Percentiles rank a stretch among this genome's conserved stretches.
Conservation (phyloP, 2,797 vertebrate species). For the Malacoraja senta region DNA sequence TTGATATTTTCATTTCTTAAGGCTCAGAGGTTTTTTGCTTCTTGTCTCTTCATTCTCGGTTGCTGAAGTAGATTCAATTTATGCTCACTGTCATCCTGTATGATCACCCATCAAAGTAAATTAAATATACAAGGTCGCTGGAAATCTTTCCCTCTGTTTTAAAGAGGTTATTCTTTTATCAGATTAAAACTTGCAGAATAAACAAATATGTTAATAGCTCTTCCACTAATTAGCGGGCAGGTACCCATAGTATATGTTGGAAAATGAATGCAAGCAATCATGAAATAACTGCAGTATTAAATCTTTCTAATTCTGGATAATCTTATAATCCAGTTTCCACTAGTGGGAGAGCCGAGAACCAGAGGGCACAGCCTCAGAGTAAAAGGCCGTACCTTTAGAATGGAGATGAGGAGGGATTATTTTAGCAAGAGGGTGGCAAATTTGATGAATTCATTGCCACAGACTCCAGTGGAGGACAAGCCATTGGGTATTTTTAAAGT, state of each 20-base stretch:
- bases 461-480: no score
- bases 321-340: not conserved
- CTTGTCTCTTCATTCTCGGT: conserved; percentile 11
- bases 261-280: not conserved
- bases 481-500: no score
- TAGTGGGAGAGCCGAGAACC: no score
- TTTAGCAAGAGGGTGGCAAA: no score
- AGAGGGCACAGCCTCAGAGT: no score
- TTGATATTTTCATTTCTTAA: conserved; percentile 22
- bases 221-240: not conserved
- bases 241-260: not conserved
- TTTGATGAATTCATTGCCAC: no score
- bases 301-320: not conserved
- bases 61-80: not conserved
- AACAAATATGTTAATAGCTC: not conserved
- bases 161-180: not conserved
- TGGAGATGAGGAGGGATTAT: no score
- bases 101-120: not conserved
- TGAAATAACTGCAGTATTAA: not conserved
- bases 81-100: not conserved
- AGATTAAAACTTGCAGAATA: not conserved
- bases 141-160: not conserved
- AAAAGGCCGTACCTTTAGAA: no score
- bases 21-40: not conserved
- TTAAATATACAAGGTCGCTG: not conserved